These are phyloP conservation scores for Molossus alvarezi DNA, from an alignment of 2,797 vertebrate species.

Conservation along the genomic window DNA sequence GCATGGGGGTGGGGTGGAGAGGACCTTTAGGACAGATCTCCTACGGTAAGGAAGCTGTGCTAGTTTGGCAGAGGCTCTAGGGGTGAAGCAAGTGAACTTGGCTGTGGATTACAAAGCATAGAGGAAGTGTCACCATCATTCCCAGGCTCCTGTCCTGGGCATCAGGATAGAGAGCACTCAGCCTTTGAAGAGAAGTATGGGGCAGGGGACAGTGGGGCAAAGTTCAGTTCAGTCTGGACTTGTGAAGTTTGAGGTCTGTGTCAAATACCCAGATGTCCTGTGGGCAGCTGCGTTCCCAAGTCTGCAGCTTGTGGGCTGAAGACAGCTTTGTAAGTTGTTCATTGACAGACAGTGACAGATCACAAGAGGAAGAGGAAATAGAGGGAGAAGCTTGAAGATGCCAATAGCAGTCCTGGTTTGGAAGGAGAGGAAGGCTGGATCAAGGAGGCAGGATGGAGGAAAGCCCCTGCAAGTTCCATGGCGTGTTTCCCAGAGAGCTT, in stretches of 20 bases:
- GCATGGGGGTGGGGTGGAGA: not conserved
- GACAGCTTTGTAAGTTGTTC: not conserved
- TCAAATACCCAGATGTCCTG: not conserved
- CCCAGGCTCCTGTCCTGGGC: not conserved
- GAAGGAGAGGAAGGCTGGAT: not conserved
- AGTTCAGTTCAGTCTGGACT: not conserved
- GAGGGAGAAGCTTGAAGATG: not conserved
- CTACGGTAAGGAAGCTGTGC: not conserved
- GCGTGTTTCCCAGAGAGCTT: not conserved
- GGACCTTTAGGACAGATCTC: not conserved
- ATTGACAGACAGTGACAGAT: not conserved
- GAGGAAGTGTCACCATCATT: too few species aligned
- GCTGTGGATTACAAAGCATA: not conserved
- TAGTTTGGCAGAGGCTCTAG: not conserved
- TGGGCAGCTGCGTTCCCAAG: not conserved
- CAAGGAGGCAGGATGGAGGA: rapidly evolving
- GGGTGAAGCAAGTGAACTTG: not conserved
- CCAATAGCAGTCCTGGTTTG: too few species aligned
- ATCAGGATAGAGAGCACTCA: not conserved
- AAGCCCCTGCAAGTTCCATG: not conserved
- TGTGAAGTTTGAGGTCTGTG: not conserved
- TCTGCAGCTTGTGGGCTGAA: not conserved
- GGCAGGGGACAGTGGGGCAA: not conserved
- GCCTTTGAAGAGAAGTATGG: not conserved
- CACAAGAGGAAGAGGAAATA: not conserved